Conservation (phyloP, 2,113 vertebrate species). For the Parus major region DNA sequence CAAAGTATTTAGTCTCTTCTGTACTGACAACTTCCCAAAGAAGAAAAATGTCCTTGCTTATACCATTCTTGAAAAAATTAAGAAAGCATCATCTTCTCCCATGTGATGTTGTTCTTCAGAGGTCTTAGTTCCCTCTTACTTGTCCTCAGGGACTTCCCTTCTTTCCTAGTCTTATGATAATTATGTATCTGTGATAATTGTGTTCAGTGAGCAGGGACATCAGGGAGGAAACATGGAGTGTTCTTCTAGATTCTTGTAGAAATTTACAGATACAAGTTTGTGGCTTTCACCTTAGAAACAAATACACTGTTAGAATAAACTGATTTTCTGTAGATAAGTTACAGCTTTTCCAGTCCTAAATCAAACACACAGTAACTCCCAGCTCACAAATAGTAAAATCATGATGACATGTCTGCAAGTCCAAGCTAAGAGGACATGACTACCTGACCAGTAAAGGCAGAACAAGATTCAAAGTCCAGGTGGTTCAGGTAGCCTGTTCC, state of each 20-base stretch:
- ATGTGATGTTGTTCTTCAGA: not conserved
- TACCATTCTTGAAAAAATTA: not conserved
- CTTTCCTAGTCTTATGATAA: not conserved
- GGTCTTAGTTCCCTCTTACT: not conserved
- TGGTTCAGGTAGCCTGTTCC: not conserved
- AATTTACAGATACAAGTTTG: not conserved
- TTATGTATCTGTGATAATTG: not conserved
- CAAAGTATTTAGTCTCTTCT: not conserved
- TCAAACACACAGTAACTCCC: not conserved
- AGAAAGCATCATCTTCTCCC: not conserved
- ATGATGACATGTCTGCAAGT: not conserved
- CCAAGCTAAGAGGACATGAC: not conserved
- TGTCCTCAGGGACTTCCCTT: not conserved
- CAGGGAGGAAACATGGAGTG: not conserved
- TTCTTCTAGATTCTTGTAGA: not conserved
- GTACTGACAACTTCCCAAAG: not conserved
- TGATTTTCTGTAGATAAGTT: not conserved
- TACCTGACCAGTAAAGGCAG: not conserved
- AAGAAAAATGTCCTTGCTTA: not conserved
- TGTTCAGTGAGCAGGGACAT: not conserved
- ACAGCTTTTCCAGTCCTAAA: not conserved
- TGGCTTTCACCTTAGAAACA: not conserved
- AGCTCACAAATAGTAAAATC: not conserved
- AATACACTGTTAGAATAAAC: not conserved
- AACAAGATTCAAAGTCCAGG: not conserved